Evolutionary conservation across 2,888 invertebrate species (phyloP), one percentile per base, ranked within the genome.

Genomic region (Trissolcus japonicus): DNA sequence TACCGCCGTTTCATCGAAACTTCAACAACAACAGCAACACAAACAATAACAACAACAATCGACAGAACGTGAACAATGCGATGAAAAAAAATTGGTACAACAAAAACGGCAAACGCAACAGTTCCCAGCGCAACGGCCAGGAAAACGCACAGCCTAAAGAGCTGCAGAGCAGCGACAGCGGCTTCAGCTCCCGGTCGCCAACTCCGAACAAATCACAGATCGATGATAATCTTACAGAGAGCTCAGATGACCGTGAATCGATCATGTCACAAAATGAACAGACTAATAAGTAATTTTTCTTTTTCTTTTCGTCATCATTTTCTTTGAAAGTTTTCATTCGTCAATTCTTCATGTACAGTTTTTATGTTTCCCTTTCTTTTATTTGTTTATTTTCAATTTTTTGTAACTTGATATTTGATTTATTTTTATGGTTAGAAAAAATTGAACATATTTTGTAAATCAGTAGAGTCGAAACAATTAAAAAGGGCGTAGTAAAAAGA

Each of bases 131-230:
- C 68, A 14, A 35, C 7, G 53, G 69, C 54, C 73, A 66, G 25
- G 84, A 84, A 43, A 79, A 81, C 3, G 73, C 81, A 35, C 35
- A 35, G 35, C 83, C 81, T 13, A 84, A 82, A 29, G 85, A 87
- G 53, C 80, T 82, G 48, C 86, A 85, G 69, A 83, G 76, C 74
- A 87, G 86, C 76, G 88, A 88, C 67, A 88, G 86, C 74, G 86
- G 88, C n/a, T 83, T 88, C 65, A 86, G 86, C 80, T 88, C 88
- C 21, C 85, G 88, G 48, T 88, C 89, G n/a, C 86, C 88, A 16
- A 89, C 88, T 19, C 88, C 89, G 2, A 87, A 83, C 69, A 87
- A 87, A 80, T 82, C 86, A 71, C 84, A 83, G 14, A 80, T 83
- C 17, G 86, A 87, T 43, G 80, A 83, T 75, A 88, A 84, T 80